Evolutionary conservation across 2,888 invertebrate genomes (phyloP).

Genomic region (Saturnia pavonia): DNA sequence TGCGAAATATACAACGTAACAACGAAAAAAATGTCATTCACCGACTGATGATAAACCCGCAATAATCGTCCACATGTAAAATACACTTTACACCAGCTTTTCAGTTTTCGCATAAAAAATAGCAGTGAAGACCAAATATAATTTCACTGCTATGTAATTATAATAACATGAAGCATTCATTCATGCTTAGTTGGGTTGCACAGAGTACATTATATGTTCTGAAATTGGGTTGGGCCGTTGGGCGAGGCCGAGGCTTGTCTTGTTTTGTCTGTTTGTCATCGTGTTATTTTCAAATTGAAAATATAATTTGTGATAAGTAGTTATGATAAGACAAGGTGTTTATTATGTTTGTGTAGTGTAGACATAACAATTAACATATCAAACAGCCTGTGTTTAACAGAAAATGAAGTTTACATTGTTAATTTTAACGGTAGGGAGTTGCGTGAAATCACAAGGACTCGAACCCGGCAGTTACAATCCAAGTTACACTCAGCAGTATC

Average conservation of each 20-base stretch:
- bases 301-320: conserved; percentile 35
- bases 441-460: conserved; percentile 58
- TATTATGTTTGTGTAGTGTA: neutral
- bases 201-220: no score
- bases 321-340: conserved; percentile 33
- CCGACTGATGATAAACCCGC: no score
- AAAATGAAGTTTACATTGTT: conserved; percentile 63
- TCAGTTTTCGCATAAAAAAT: no score
- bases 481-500: conserved; percentile 59
- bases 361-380: neutral
- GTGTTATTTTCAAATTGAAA: conserved; percentile 39
- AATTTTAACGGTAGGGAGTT: conserved; percentile 53
- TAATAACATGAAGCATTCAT: no score
- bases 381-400: conserved; percentile 31
- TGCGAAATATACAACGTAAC: no score
- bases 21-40: no score
- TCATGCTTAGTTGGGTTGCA: no score
- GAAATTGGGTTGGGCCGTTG: no score
- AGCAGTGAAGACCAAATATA: no score
- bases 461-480: conserved; percentile 60
- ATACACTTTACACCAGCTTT: no score
- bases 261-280: conserved; percentile 42
- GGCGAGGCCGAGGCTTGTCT: conserved; percentile 45
- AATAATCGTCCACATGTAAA: no score
- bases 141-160: no score